Conservation (phyloP, 2,113 vertebrate species). For the Pheucticus melanocephalus region DNA sequence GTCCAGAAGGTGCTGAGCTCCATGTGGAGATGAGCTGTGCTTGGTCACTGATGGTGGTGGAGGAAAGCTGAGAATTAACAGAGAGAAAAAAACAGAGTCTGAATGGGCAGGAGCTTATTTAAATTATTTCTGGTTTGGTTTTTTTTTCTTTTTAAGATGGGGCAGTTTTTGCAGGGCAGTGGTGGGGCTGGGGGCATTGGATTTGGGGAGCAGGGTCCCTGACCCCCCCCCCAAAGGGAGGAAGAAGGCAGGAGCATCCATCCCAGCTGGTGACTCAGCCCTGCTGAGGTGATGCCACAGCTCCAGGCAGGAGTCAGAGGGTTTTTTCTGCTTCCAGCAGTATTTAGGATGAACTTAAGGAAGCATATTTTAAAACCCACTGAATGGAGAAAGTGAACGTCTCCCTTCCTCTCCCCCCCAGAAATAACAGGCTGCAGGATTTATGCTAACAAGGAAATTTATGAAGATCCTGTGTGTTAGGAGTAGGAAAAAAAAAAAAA, state of each 20-base stretch:
- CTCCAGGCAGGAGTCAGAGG: neutral
- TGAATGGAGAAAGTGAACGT: conserved; percentile 34
- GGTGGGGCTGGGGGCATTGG: neutral
- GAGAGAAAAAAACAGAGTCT: neutral
- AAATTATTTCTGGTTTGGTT: neutral
- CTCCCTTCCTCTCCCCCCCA: neutral
- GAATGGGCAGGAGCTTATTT: neutral
- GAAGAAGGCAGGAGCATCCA: neutral
- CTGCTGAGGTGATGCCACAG: accelerated
- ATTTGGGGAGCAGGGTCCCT: neutral
- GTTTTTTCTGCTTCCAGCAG: neutral
- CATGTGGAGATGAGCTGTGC: neutral
- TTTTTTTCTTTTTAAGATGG: neutral
- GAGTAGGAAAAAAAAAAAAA: conserved; percentile 11
- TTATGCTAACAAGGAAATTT: conserved; percentile 60
- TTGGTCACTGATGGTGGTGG: neutral
- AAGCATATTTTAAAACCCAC: conserved; percentile 31
- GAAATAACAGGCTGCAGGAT: conserved; percentile 51
- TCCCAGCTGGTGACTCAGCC: neutral
- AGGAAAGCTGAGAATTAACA: neutral
- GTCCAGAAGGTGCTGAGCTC: neutral
- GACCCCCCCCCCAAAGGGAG: neutral
- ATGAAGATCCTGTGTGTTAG: conserved; percentile 64
- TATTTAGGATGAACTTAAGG: conserved; percentile 25
- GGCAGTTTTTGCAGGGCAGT: neutral